A percentile compares a stretch with the other conserved stretches of the same genome.
Conservation (phyloP, 92 coral and sea anemone species). For the Bergia sp. region DNA sequence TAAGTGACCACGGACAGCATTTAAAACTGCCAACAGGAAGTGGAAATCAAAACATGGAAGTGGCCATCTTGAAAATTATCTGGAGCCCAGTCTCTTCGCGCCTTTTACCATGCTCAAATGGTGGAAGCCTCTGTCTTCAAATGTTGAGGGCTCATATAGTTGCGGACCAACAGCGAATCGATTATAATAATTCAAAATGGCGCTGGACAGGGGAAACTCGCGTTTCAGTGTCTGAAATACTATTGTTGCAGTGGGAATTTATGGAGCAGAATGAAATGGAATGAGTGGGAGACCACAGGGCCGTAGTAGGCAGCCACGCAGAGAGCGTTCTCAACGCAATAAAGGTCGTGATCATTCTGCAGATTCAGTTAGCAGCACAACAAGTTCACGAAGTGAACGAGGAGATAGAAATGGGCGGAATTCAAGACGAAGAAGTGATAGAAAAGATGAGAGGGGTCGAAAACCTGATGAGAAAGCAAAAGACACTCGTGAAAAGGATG, state of each 20-base stretch:
- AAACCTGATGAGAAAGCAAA: conserved; percentile 79
- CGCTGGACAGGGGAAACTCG: conserved; percentile 76
- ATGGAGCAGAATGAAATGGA: conserved; percentile 97
- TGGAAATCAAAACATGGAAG: neutral
- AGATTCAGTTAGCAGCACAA: conserved; percentile 89
- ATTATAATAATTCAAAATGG: conserved; percentile 79
- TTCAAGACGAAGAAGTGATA: conserved; percentile 87
- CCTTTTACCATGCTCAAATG: conserved; percentile 10
- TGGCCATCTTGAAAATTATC: conserved; percentile 7
- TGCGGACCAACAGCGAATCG: conserved; percentile 10
- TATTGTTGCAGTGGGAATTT: conserved; percentile 70
- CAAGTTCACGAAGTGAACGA: conserved; percentile 91
- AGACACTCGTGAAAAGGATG: conserved; percentile 74
- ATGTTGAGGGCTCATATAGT: conserved; percentile 3
- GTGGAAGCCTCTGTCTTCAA: conserved; percentile 17
- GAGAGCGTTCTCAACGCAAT: conserved; percentile 97
- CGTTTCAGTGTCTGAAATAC: conserved; percentile 66
- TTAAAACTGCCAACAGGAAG: conserved; percentile 7
- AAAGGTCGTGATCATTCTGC: conserved; percentile 95
- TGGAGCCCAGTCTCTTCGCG: conserved; percentile 13
- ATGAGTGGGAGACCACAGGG: conserved; percentile 99
- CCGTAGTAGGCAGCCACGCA: conserved; percentile 99
- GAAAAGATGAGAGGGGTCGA: conserved; percentile 85
- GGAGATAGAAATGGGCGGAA: conserved; percentile 87
- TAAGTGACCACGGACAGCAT: neutral